A percentile compares a stretch with the other conserved stretches of the same genome.
These are phyloP conservation scores for Trichogramma pretiosum DNA, from an alignment of 1,140 invertebrate genomes.

Conservation along the genomic window DNA sequence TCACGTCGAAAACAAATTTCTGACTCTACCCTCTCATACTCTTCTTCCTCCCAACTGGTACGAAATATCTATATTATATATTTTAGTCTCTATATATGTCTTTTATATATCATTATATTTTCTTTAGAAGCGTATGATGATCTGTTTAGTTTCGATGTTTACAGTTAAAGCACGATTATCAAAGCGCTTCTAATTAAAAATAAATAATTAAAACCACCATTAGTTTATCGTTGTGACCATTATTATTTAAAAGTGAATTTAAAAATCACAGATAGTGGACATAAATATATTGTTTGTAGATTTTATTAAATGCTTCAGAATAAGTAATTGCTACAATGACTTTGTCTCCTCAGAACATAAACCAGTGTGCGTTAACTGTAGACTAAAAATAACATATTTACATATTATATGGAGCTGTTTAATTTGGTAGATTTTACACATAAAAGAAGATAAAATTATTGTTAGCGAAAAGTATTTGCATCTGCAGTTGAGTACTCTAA, in stretches of 20 bases:
- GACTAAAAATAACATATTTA: not conserved
- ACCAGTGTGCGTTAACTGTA: slow-evolving; percentile 3
- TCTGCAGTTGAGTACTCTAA: slow-evolving; percentile 6
- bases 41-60: slow-evolving; percentile 42
- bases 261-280: too few relatives aligned
- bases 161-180: slow-evolving; percentile 7
- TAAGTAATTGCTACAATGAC: too few relatives aligned
- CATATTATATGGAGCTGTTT: not conserved
- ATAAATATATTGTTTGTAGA: too few relatives aligned
- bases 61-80: slow-evolving; percentile 34
- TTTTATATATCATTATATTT: not conserved
- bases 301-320: too few relatives aligned
- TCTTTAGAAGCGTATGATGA: not conserved
- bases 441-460: not conserved
- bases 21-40: slow-evolving; percentile 35
- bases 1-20: slow-evolving; percentile 34
- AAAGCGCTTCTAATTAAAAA: not conserved
- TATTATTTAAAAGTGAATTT: not conserved
- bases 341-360: too few relatives aligned
- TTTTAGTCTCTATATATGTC: slow-evolving; percentile 3
- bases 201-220: too few relatives aligned
- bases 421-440: not conserved
- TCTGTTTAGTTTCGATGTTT: not conserved
- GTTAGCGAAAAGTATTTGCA: not conserved
- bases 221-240: not conserved